Evolutionary conservation across 2,113 vertebrate species (phyloP).

Genomic region (Xiphophorus maculatus): DNA sequence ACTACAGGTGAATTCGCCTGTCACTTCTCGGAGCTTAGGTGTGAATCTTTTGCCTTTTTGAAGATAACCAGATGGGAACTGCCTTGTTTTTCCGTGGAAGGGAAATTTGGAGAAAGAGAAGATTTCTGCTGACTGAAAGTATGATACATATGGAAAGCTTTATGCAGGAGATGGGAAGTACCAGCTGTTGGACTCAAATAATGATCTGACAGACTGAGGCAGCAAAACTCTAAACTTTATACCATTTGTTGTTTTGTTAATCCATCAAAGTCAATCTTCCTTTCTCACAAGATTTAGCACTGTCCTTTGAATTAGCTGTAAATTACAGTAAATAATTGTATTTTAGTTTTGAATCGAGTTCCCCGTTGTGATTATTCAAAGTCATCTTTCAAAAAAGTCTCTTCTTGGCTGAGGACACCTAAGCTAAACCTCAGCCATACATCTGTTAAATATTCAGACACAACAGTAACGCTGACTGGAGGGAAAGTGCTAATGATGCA

Average conservation of each 20-base stretch:
- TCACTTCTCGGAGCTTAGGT: constrained; percentile 24
- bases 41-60: constrained; percentile 32
- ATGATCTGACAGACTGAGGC: neutral
- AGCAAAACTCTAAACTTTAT: constrained; percentile 1
- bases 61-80: constrained; percentile 42
- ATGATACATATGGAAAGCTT: constrained; percentile 4
- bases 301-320: neutral
- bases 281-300: neutral
- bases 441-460: constrained; percentile 11
- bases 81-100: constrained; percentile 6
- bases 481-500: neutral
- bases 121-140: constrained; percentile 6
- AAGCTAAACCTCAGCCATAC: neutral
- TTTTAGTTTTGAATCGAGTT: neutral
- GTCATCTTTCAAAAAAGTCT: neutral
- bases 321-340: neutral
- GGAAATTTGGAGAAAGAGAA: constrained; percentile 16
- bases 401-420: neutral
- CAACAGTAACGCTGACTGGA: constrained; percentile 17
- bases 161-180: constrained; percentile 2
- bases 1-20: constrained; percentile 21
- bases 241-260: neutral
- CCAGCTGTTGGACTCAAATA: constrained; percentile 1
- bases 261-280: neutral
- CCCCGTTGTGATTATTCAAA: neutral